Conservation (phyloP, 2,113 vertebrate genomes). For the Bettongia penicillata region DNA sequence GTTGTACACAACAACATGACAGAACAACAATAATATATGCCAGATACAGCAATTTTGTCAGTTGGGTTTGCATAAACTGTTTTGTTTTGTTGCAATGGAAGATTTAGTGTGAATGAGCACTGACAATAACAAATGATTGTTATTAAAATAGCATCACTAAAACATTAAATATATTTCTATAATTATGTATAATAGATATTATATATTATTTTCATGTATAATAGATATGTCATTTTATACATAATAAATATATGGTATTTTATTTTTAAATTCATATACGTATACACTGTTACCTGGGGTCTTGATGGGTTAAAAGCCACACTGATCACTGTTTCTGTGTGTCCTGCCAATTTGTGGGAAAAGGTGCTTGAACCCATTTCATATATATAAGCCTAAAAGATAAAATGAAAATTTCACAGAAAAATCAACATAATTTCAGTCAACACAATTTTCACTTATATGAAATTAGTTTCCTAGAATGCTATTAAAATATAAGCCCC, state of each 20-base stretch:
- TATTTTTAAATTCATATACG: neutral
- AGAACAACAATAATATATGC: neutral
- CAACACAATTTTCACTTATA: neutral
- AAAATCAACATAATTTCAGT: neutral
- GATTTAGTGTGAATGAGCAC: neutral
- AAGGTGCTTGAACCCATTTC: slow-evolving; percentile 87
- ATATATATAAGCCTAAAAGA: slow-evolving; percentile 90
- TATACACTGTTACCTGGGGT: slow-evolving; percentile 84
- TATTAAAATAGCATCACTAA: neutral
- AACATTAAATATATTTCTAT: neutral
- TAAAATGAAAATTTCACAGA: slow-evolving; percentile 44
- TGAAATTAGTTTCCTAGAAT: neutral
- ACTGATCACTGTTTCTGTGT: slow-evolving; percentile 85
- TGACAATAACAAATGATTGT: neutral
- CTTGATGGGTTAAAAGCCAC: slow-evolving; percentile 89
- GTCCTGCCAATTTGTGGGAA: slow-evolving; percentile 86
- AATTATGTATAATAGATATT: neutral
- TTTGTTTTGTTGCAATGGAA: neutral
- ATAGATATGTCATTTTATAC: neutral
- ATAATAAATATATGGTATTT: neutral
- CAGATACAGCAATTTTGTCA: neutral
- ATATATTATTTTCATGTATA: neutral
- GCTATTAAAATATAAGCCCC: neutral
- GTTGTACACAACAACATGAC: too few relatives aligned
- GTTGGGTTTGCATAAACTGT: neutral